Percentiles rank a stretch among this genome's conserved stretches.
phyloP scores from a whole-genome alignment of 2,888 invertebrate genomes.

The Brenthis daphne region DNA sequence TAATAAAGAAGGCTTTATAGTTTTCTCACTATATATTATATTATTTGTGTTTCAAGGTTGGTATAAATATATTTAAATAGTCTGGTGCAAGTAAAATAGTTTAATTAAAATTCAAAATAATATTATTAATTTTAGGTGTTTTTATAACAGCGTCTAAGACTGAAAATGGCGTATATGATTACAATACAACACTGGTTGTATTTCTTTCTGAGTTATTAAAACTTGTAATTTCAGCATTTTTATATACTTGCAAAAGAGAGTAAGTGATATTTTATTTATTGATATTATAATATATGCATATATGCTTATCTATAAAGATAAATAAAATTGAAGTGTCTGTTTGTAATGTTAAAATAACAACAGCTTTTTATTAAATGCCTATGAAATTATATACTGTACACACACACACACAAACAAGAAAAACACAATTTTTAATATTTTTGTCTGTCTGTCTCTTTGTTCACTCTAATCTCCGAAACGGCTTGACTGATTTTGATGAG shows the following conservation, averaged over 20 bases:
- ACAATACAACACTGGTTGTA: slow-evolving; percentile 94
- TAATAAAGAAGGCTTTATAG: slow-evolving; percentile 88
- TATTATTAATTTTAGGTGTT: slow-evolving; percentile 85
- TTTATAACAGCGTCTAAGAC: slow-evolving; percentile 95
- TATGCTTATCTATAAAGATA: neutral
- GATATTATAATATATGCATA: neutral
- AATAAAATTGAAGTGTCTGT: neutral
- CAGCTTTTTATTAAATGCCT: too few species aligned
- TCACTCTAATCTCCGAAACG: too few species aligned
- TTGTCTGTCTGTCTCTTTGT: too few species aligned
- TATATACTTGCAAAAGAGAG: slow-evolving; percentile 85
- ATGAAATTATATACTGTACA: too few species aligned
- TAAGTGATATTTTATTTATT: slow-evolving; percentile 50
- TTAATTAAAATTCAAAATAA: neutral
- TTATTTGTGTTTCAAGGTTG: slow-evolving; percentile 96
- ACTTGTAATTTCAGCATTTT: slow-evolving; percentile 85
- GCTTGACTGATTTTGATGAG: too few species aligned
- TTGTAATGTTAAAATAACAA: too few species aligned
- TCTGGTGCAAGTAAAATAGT: neutral
- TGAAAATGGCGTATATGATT: slow-evolving; percentile 89
- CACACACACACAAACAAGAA: too few species aligned
- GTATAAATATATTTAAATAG: slow-evolving; percentile 38
- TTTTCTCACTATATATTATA: slow-evolving; percentile 92
- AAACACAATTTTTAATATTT: too few species aligned
- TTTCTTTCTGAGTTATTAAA: slow-evolving; percentile 94